Base-by-base conservation (phyloP, 2,797 vertebrate species). In the Fundulus diaphanus region DNA sequence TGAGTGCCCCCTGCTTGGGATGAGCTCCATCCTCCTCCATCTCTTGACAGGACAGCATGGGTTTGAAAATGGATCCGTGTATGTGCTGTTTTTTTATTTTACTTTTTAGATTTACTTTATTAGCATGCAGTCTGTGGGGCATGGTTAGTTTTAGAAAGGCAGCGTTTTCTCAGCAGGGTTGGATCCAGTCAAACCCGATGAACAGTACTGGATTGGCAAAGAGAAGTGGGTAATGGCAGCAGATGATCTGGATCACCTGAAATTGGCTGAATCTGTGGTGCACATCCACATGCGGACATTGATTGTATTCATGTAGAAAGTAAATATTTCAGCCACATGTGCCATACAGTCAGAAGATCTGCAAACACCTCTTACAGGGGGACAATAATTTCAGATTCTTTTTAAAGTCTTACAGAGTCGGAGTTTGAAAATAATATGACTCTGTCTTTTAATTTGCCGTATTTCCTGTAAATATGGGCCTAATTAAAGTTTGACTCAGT, bases 401-500 rank as follows among this genome's bases (percentile, higher is more conserved):
- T n/a, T n/a, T n/a, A n/a, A n/a, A n/a, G n/a, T n/a, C n/a, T n/a
- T n/a, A n/a, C n/a, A 65, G 27, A 44, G 22, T 40, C 46, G 12
- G 35, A 49, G 16, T 48, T 48, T 68, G 27, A 9, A 37, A 69
- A 69, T 42, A 22, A 44, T 9, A 0, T n/a, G 40, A 46, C 68
- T 40, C 33, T 54, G n/a, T 29, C 42, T 72, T 71, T 71, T 69
- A 8, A 69, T 61, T 74, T 46, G 8, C 49, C 24, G 71, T 57
- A 16, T 66, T 29, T 54, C 13, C 8, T 2, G 27, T 57, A 29
- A 40, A 78, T 77, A n/a, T 73, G 44, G 65, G 51, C 31, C 61
- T 57, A 56, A 42, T 59, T 63, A 33, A 40, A 69, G 54, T 37
- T 70, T 70, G 46, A 74, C 77, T 80, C 7, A 20, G 1, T 61